A percentile compares a stretch with the other conserved stretches of the same genome.
These are phyloP conservation scores for Brienomyrus brachyistius DNA, from an alignment of 2,113 vertebrate genomes.

Conservation along the genomic window DNA sequence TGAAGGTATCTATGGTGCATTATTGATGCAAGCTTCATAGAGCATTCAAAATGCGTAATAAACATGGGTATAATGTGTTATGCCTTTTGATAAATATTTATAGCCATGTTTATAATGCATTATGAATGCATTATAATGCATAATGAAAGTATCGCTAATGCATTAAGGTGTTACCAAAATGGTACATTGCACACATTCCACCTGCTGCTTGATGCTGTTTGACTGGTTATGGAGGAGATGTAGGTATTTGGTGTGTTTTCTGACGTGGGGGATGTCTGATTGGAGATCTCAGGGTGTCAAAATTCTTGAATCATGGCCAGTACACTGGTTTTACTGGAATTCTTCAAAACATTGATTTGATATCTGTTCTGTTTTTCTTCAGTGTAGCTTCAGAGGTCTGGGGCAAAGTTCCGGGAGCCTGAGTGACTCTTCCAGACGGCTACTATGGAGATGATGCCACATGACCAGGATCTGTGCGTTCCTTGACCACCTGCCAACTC, in stretches of 20 bases:
- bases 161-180: too few relatives aligned
- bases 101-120: too few relatives aligned
- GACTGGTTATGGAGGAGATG: background rate
- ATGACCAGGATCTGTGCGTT: background rate
- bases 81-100: too few relatives aligned
- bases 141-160: too few relatives aligned
- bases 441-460: background rate
- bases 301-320: background rate
- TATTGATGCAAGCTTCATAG: too few relatives aligned
- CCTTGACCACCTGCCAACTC: background rate
- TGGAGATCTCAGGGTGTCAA: background rate
- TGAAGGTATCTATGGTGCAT: too few relatives aligned
- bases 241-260: background rate
- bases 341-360: background rate
- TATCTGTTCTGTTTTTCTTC: slow-evolving; percentile 16
- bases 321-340: background rate
- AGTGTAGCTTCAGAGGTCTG: slow-evolving; percentile 34
- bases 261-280: background rate
- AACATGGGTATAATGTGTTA: too few relatives aligned
- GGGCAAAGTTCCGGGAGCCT: slow-evolving; percentile 12
- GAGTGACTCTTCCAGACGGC: background rate
- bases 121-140: too few relatives aligned
- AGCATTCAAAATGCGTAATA: too few relatives aligned
- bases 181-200: background rate
- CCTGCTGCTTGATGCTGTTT: background rate